Conservation (phyloP, 1,140 invertebrate species). For the Diachasma alloeum region DNA sequence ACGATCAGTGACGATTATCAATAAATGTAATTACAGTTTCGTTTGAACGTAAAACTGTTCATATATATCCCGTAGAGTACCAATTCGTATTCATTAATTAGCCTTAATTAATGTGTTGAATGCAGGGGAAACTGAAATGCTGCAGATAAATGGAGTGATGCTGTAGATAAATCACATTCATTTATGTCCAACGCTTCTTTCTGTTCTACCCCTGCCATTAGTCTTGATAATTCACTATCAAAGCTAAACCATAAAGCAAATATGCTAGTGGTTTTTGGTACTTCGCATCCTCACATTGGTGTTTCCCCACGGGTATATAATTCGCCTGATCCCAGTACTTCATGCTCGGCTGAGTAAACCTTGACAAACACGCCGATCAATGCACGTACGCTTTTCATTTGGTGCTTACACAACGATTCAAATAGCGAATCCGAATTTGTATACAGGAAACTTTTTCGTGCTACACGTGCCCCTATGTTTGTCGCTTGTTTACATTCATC, state of each 20-base stretch:
- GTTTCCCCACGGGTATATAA: neutral
- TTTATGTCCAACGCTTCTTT: neutral
- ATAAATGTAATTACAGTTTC: too few relatives aligned
- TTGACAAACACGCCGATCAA: neutral
- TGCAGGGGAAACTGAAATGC: neutral
- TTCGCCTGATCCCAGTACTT: neutral
- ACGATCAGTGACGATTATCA: too few relatives aligned
- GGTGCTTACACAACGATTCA: neutral
- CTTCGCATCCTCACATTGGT: neutral
- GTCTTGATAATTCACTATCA: neutral
- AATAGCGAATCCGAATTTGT: neutral
- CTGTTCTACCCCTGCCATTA: neutral
- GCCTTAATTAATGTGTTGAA: too few relatives aligned
- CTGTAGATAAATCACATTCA: neutral
- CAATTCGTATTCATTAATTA: too few relatives aligned
- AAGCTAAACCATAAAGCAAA: constrained; percentile 6
- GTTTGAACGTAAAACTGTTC: too few relatives aligned
- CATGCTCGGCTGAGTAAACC: neutral
- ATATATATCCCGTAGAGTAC: too few relatives aligned
- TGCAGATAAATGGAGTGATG: neutral
- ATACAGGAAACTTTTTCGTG: neutral
- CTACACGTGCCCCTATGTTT: neutral
- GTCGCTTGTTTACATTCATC: neutral
- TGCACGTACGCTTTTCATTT: neutral
- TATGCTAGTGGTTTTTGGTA: neutral